Evolutionary conservation across 35 echinoderm and acorn worm genomes (phyloP), one percentile per base, ranked within the genome.

Genomic region (Heliocidaris erythrogramma): DNA sequence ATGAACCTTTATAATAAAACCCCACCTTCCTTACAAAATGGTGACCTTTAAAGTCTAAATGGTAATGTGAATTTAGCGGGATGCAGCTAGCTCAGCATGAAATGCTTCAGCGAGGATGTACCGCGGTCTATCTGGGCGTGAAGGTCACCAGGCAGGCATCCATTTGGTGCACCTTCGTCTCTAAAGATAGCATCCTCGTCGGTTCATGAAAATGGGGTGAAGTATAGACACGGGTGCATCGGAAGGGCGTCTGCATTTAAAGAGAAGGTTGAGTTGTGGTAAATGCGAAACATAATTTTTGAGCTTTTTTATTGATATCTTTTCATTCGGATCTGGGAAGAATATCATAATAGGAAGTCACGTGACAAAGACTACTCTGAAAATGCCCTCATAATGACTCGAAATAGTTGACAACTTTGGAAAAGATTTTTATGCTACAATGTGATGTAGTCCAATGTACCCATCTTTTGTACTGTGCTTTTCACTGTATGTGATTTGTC

Each of bases 181-280:
- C 65, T 78, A 71, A 71, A 71, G 61, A 71, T 71, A 71, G 61
- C 61, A 18, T 71, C 61, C 61, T 17, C 6, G 61, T 6, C 6
- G 24, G 61, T 27, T 78, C 65, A 78, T 78, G 65, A 78, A 78
- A 78, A 78, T n/a, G 65, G 65, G 21, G 65, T 21, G 65, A 78
- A 78, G 21, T 78, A 78, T 78, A 78, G 65, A n/a, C 65, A 18
- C n/a, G 65, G 65, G 65, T 78, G 65, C 65, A 78, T 78, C 65
- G 65, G 65, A n/a, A 78, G 65, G 65, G 65, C 65, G 65, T 78
- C 65, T n/a, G 65, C 18, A 78, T 78, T 78, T 78, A 78, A 78
- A 78, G 65, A 24, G 65, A 24, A 24, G 27, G 65, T 78, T 42
- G 35, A 42, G 35, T 42, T 42, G 1, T 42, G 35, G 35, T 0